Conservation (phyloP, 2,113 vertebrate species). For the Shinisaurus crocodilurus region DNA sequence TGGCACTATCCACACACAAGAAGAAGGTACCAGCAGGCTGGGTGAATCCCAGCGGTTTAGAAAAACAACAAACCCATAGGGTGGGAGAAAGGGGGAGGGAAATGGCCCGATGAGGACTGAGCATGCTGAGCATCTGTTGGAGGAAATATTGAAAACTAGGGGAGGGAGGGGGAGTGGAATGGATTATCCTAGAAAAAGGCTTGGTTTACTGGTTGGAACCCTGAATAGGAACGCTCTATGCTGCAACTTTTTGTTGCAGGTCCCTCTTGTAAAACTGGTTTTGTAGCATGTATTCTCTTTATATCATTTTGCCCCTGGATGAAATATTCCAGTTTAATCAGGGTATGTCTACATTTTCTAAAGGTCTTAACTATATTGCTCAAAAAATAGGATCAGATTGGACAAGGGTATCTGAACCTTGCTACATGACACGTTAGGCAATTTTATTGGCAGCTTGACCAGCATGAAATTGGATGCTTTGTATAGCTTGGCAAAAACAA, state of each 20-base stretch:
- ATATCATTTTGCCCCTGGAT: not conserved
- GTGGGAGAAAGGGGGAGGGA: not conserved
- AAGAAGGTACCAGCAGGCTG: not conserved
- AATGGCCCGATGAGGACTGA: not conserved
- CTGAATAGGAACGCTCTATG: not conserved
- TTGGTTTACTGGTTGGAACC: not conserved
- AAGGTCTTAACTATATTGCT: not conserved
- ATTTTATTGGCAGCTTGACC: slow-evolving; percentile 23
- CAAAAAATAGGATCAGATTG: slow-evolving; percentile 30
- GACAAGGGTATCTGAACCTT: slow-evolving; percentile 43
- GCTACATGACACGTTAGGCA: slow-evolving; percentile 57
- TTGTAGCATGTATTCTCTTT: not conserved
- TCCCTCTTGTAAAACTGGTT: not conserved
- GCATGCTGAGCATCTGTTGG: not conserved
- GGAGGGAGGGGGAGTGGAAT: not conserved
- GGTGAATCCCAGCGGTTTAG: not conserved
- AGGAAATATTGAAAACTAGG: not conserved
- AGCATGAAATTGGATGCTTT: slow-evolving; percentile 57
- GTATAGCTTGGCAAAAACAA: slow-evolving; percentile 64
- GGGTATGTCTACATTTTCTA: not conserved
- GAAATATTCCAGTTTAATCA: not conserved
- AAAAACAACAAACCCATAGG: not conserved
- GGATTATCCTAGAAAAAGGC: not conserved
- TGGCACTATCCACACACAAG: not conserved
- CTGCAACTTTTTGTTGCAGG: not conserved